A percentile compares a stretch with the other conserved stretches of the same genome.
phyloP scores from a whole-genome alignment of 2,888 invertebrate genomes.

The Sipha maydis region DNA sequence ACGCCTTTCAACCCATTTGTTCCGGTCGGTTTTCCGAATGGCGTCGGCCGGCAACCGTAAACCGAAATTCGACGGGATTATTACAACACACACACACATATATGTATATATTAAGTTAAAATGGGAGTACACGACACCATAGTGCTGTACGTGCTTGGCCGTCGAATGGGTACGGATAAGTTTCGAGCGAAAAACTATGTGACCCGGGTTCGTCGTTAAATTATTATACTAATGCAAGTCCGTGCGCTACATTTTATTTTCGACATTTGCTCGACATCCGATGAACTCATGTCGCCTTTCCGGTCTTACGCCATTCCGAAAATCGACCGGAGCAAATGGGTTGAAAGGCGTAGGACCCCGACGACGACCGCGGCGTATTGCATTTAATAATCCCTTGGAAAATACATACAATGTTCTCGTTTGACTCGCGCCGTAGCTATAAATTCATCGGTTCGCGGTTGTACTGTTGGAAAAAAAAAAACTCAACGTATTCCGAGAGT shows the following conservation, averaged over 20 bases:
- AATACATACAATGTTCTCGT: not conserved
- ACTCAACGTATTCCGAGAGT: not conserved
- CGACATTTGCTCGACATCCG: not conserved
- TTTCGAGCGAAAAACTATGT: not conserved
- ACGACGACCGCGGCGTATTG: not conserved
- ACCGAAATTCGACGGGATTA: slow-evolving; percentile 12
- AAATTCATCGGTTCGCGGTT: too few species aligned
- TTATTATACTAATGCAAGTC: too few species aligned
- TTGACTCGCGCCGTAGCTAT: not conserved
- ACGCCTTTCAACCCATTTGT: slow-evolving; percentile 19
- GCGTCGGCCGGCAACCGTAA: not conserved
- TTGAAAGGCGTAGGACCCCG: slow-evolving; percentile 17
- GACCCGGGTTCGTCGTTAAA: not conserved
- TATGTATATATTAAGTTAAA: not conserved
- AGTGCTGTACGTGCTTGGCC: too few species aligned
- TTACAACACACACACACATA: not conserved
- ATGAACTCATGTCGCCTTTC: too few species aligned
- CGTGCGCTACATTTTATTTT: not conserved
- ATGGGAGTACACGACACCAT: not conserved
- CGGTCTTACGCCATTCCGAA: not conserved
- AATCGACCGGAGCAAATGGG: not conserved
- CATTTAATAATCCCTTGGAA: not conserved
- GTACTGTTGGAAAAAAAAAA: not conserved
- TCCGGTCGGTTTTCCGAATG: slow-evolving; percentile 20
- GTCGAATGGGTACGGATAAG: not conserved